Evolutionary conservation across 2,888 invertebrate genomes (phyloP).

Genomic region (Aleiodes testaceus): DNA sequence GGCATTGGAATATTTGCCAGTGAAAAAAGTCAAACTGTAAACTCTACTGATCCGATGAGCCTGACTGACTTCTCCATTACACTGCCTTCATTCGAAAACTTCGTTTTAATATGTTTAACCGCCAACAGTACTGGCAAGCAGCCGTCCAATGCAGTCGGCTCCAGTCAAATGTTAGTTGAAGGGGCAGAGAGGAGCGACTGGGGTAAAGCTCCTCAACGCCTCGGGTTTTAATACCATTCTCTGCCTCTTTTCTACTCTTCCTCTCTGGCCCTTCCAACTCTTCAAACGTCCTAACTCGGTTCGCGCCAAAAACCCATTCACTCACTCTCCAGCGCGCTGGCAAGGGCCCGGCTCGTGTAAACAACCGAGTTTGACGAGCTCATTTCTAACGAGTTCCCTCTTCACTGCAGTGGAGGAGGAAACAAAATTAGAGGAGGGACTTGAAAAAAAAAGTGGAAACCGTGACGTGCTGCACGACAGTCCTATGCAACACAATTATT

Average conservation of each 20-base stretch:
- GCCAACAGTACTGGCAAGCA: constrained; percentile 45
- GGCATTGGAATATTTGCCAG: constrained; percentile 6
- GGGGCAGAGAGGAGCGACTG: neutral
- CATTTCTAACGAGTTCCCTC: constrained; percentile 34
- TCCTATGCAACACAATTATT: constrained; percentile 22
- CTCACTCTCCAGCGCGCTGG: constrained; percentile 37
- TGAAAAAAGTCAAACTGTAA: neutral
- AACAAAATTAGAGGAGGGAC: constrained; percentile 20
- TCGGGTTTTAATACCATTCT: constrained; percentile 43
- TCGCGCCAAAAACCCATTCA: constrained; percentile 27
- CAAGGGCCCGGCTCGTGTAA: constrained; percentile 39
- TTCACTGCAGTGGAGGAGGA: constrained; percentile 37
- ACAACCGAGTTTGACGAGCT: constrained; percentile 47
- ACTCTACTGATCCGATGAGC: constrained; percentile 47
- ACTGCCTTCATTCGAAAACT: constrained; percentile 57
- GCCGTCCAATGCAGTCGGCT: constrained; percentile 25
- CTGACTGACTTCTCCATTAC: constrained; percentile 68
- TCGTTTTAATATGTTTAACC: constrained; percentile 61
- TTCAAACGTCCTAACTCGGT: constrained; percentile 7
- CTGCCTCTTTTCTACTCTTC: neutral
- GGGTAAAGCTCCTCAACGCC: constrained; percentile 43
- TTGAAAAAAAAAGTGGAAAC: neutral
- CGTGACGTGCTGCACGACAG: constrained; percentile 26
- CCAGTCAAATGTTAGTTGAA: constrained; percentile 14
- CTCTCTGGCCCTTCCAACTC: constrained; percentile 1